These are phyloP conservation scores for Ophion obscuratus DNA, from an alignment of 2,888 invertebrate species.

Conservation along the genomic window DNA sequence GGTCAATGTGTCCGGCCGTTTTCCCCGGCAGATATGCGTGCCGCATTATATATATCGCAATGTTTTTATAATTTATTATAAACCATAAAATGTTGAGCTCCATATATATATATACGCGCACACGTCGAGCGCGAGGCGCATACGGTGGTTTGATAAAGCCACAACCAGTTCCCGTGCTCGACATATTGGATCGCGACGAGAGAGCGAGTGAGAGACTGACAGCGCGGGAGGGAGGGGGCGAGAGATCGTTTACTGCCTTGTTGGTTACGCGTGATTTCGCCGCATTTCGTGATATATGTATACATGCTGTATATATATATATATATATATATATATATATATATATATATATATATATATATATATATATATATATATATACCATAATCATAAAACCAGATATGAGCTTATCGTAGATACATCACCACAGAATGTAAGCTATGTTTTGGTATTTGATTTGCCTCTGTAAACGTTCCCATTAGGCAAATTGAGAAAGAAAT, in stretches of 20 bases:
- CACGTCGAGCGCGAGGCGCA: not conserved
- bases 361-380: not conserved
- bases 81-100: constrained; percentile 27
- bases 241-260: constrained; percentile 60
- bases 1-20: constrained; percentile 43
- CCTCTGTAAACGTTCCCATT: constrained; percentile 32
- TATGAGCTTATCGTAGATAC: constrained; percentile 28
- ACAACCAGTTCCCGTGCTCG: constrained; percentile 55
- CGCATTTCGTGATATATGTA: constrained; percentile 36
- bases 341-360: too few species aligned
- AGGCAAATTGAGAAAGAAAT: not conserved
- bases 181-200: constrained; percentile 40
- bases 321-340: too few species aligned
- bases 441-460: constrained; percentile 54
- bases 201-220: constrained; percentile 8
- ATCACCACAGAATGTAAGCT: constrained; percentile 49
- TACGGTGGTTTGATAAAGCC: constrained; percentile 58
- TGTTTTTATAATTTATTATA: constrained; percentile 38
- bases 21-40: not conserved
- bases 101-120: constrained; percentile 9
- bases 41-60: constrained; percentile 27
- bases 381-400: not conserved
- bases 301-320: not conserved
- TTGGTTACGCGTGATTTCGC: constrained; percentile 53
- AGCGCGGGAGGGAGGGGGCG: not conserved